Evolutionary conservation across 1,140 invertebrate species (phyloP).

Genomic region (Cydia fagiglandana): DNA sequence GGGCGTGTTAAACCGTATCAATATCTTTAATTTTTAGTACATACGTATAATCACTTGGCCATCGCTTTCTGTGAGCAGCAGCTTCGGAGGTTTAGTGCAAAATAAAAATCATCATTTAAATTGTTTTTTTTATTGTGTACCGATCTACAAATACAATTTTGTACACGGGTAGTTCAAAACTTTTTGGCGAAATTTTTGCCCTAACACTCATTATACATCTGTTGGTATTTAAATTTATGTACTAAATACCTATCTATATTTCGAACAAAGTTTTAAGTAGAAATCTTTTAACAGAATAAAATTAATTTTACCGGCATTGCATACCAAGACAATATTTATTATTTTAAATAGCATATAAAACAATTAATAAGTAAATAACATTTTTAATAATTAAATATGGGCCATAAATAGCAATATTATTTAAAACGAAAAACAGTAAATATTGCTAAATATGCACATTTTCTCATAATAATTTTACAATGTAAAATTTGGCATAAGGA

Average conservation of each 20-base stretch:
- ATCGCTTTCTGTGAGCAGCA: no score
- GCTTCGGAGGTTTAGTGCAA: background rate
- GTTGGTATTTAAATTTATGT: slow-evolving; percentile 48
- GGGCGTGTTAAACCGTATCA: no score
- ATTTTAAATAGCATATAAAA: background rate
- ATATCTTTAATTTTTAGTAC: no score
- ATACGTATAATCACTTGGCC: no score
- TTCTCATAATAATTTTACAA: background rate
- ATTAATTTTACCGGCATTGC: background rate
- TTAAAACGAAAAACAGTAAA: background rate
- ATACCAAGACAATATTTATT: slow-evolving; percentile 12
- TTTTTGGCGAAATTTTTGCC: slow-evolving; percentile 53
- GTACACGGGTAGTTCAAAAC: slow-evolving; percentile 67
- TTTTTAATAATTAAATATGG: background rate
- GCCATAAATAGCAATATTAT: slow-evolving; percentile 13
- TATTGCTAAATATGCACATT: slow-evolving; percentile 16
- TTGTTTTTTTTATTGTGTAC: slow-evolving; percentile 50
- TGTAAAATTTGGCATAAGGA: background rate
- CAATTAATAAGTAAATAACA: slow-evolving; percentile 22
- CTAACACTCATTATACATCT: slow-evolving; percentile 65
- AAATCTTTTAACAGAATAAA: slow-evolving; percentile 4
- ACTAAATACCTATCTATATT: slow-evolving; percentile 35
- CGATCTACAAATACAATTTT: slow-evolving; percentile 69
- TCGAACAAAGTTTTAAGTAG: slow-evolving; percentile 29
- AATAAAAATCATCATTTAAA: slow-evolving; percentile 2